Evolutionary conservation across 2,113 vertebrate species (phyloP).

Genomic region (Campylomormyrus numenius): DNA sequence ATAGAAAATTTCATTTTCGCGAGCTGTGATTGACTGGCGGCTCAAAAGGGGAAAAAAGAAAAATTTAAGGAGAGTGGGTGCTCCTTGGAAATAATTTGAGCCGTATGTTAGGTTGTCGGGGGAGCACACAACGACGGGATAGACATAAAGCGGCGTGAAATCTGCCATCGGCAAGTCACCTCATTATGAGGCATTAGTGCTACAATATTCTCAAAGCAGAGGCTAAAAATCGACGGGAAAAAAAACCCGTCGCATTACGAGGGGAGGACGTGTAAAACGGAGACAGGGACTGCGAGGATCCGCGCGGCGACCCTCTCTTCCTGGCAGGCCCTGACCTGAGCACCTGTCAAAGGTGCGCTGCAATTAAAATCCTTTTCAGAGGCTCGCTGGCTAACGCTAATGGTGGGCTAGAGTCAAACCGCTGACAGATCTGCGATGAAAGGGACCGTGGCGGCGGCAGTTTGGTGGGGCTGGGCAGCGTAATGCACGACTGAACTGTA

Average conservation of each 20-base stretch:
- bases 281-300: not conserved
- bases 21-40: slow-evolving; percentile 51
- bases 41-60: slow-evolving; percentile 44
- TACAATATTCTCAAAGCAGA: not conserved
- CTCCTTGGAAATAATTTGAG: slow-evolving; percentile 46
- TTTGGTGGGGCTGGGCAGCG: not conserved
- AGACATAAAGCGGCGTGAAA: not conserved
- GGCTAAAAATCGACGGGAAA: not conserved
- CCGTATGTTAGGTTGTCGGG: slow-evolving; percentile 16
- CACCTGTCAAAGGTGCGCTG: not conserved
- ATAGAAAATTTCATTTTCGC: not conserved
- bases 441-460: not conserved
- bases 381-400: not conserved
- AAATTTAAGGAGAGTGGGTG: slow-evolving; percentile 9
- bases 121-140: not conserved
- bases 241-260: not conserved
- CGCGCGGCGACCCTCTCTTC: not conserved
- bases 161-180: not conserved
- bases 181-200: not conserved
- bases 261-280: not conserved
- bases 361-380: not conserved
- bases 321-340: not conserved
- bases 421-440: not conserved
- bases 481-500: not conserved
- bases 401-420: not conserved